Conservation (phyloP, 2,113 vertebrate species). For the Laticauda colubrina region DNA sequence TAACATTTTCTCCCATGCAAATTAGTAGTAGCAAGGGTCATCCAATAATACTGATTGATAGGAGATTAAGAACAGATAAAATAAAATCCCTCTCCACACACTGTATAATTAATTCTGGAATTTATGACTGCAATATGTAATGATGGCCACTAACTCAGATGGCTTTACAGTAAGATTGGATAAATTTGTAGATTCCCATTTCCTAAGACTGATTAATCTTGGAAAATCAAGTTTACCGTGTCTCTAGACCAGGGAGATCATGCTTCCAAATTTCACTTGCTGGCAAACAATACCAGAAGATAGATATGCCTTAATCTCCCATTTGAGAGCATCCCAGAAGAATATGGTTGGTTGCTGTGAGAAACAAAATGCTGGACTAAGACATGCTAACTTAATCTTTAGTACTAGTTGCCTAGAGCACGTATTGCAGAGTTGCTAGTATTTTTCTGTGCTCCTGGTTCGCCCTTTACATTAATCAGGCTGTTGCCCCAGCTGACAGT, state of each 20-base stretch:
- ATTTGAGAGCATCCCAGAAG: background rate
- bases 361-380: background rate
- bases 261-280: background rate
- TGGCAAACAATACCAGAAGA: background rate
- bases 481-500: conserved; percentile 14
- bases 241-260: background rate
- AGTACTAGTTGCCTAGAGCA: background rate
- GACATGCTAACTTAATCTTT: background rate
- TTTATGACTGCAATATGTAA: background rate
- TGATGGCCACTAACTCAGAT: background rate
- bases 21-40: background rate
- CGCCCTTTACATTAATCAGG: conserved; percentile 47
- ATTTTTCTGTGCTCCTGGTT: conserved; percentile 35
- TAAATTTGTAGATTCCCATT: background rate
- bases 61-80: background rate
- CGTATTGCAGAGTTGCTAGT: conserved; percentile 21
- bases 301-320: background rate
- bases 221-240: background rate
- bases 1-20: background rate
- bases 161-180: background rate
- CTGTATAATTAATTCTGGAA: background rate
- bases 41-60: background rate
- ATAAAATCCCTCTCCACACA: background rate
- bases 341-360: background rate
- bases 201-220: background rate